These are phyloP conservation scores for Exocentrus adspersus DNA, from an alignment of 2,888 invertebrate genomes.

Conservation along the genomic window DNA sequence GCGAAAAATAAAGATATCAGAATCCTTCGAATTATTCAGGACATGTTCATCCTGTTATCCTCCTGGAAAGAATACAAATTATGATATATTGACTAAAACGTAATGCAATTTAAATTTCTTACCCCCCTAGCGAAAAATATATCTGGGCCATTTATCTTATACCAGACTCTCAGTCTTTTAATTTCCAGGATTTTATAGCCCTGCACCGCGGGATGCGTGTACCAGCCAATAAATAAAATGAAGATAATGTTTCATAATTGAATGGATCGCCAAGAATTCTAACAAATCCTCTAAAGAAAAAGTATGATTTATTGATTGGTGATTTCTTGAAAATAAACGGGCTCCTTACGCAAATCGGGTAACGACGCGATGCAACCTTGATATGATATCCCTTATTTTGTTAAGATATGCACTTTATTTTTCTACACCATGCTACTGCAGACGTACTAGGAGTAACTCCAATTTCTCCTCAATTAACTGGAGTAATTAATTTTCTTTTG, in stretches of 20 bases:
- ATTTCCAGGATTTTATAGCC: conserved; percentile 1
- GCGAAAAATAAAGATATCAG: not conserved
- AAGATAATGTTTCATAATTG: not conserved
- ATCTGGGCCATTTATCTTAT: conserved; percentile 8
- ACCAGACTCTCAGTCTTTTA: not conserved
- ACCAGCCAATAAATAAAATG: not conserved
- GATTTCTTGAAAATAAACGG: too few species aligned
- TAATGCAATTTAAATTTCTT: conserved; percentile 3
- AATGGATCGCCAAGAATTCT: not conserved
- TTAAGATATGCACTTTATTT: too few species aligned
- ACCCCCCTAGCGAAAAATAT: not conserved
- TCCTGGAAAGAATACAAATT: conserved; percentile 2
- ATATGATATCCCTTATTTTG: too few species aligned
- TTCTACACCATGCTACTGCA: too few species aligned
- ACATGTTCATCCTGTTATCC: not conserved
- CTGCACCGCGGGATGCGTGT: not conserved
- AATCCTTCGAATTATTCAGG: not conserved
- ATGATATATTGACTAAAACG: not conserved
- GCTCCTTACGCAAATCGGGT: too few species aligned
- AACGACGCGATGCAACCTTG: too few species aligned
- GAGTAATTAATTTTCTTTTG: too few species aligned
- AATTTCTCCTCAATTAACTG: too few species aligned
- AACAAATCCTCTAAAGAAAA: too few species aligned
- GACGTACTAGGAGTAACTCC: too few species aligned
- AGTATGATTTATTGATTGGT: too few species aligned